Evolutionary conservation across 2,113 vertebrate genomes (phyloP).

Genomic region (Siniperca chuatsi): DNA sequence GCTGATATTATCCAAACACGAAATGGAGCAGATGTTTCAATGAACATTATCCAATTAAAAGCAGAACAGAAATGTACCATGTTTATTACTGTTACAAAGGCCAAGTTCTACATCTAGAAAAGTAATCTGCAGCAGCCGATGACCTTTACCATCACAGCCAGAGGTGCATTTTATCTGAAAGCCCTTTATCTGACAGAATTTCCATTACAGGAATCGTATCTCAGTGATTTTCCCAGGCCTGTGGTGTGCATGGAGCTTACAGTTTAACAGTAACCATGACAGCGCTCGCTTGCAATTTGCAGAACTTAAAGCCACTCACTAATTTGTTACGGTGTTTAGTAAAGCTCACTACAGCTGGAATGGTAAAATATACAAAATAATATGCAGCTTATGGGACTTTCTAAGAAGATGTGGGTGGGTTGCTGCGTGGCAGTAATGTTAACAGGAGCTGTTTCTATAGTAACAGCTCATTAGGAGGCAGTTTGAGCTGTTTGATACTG

Average conservation of each 20-base stretch:
- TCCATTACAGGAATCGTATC: conserved; percentile 26
- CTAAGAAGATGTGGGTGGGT: conserved; percentile 51
- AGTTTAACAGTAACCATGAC: conserved; percentile 34
- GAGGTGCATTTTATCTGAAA: conserved; percentile 38
- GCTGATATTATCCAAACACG: not conserved
- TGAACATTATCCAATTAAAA: not conserved
- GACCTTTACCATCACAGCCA: conserved; percentile 47
- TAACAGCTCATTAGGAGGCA: conserved; percentile 83
- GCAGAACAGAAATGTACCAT: not conserved
- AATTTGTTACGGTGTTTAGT: conserved; percentile 17
- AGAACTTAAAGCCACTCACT: conserved; percentile 21
- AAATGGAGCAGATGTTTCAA: not conserved
- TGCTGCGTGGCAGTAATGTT: conserved; percentile 59
- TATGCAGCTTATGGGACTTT: conserved; percentile 51
- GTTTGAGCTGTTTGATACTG: conserved; percentile 77
- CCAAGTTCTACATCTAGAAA: conserved; percentile 18
- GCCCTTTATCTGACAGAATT: conserved; percentile 24
- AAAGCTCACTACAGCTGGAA: conserved; percentile 54
- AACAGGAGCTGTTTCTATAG: conserved; percentile 81
- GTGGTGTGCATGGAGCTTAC: conserved; percentile 1
- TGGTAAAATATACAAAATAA: conserved; percentile 47
- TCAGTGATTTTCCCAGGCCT: conserved; percentile 27
- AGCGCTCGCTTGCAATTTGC: conserved; percentile 8
- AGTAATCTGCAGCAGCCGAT: conserved; percentile 2
- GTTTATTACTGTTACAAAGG: not conserved